A percentile compares a stretch with the other conserved stretches of the same genome.
These are phyloP conservation scores for Chloroceryle inda DNA, from an alignment of 2,797 vertebrate species.

Conservation along the genomic window DNA sequence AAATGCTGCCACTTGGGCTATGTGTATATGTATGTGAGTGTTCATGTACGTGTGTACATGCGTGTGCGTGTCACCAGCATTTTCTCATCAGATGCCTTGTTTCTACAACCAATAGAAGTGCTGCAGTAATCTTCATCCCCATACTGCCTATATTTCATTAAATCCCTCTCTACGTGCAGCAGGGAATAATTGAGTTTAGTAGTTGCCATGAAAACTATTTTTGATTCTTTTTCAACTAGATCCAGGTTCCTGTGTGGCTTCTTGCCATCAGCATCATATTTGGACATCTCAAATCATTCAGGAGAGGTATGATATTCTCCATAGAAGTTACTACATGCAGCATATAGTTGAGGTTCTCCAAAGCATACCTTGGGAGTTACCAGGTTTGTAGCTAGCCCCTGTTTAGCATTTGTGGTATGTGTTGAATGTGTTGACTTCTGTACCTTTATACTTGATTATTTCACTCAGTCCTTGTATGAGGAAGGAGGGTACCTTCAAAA, in stretches of 20 bases:
- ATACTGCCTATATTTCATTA: neutral
- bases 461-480: neutral
- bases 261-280: neutral
- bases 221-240: neutral
- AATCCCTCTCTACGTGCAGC: neutral
- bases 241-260: neutral
- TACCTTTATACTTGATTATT: neutral
- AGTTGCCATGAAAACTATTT: neutral
- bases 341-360: neutral
- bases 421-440: neutral
- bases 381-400: neutral
- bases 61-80: fast-evolving
- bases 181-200: neutral
- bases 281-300: neutral
- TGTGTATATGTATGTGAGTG: neutral
- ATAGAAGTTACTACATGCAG: neutral
- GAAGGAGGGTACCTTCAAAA: neutral
- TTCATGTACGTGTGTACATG: fast-evolving
- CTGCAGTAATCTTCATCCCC: neutral
- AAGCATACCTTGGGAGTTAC: neutral
- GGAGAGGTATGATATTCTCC: neutral
- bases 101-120: neutral
- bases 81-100: neutral
- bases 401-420: neutral
- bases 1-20: fast-evolving